A percentile compares a stretch with the other conserved stretches of the same genome.
These are phyloP conservation scores for Nyctibius grandis DNA, from an alignment of 2,797 vertebrate genomes.

Conservation along the genomic window DNA sequence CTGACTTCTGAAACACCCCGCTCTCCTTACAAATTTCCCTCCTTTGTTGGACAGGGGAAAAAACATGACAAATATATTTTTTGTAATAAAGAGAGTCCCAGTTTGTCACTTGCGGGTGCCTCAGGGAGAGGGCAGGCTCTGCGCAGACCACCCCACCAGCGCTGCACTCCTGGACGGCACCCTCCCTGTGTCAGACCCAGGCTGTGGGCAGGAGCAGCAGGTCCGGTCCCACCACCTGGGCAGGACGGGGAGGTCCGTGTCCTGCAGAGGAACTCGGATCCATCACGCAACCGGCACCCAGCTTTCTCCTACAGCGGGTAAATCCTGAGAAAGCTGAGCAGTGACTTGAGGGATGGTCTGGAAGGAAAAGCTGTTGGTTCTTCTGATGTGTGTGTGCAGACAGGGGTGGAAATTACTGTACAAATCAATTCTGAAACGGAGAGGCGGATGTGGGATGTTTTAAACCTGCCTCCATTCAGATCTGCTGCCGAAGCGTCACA, in stretches of 20 bases:
- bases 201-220: background rate
- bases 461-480: constrained; percentile 10
- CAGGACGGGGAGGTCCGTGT: background rate
- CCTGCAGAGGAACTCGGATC: background rate
- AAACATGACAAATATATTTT: fast-evolving
- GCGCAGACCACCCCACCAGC: fast-evolving
- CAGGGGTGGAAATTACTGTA: background rate
- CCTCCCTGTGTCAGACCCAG: fast-evolving
- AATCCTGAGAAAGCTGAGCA: background rate
- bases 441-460: background rate
- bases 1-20: background rate
- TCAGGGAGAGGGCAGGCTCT: fast-evolving
- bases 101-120: background rate
- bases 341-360: background rate
- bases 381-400: background rate
- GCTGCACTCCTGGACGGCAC: fast-evolving
- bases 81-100: fast-evolving
- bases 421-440: background rate
- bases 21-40: fast-evolving
- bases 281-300: fast-evolving
- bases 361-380: background rate
- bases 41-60: fast-evolving
- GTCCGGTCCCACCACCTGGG: fast-evolving
- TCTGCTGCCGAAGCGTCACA: background rate
- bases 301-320: background rate